Conservation (phyloP, 2,888 invertebrate species). For the Heliconius aoede region DNA sequence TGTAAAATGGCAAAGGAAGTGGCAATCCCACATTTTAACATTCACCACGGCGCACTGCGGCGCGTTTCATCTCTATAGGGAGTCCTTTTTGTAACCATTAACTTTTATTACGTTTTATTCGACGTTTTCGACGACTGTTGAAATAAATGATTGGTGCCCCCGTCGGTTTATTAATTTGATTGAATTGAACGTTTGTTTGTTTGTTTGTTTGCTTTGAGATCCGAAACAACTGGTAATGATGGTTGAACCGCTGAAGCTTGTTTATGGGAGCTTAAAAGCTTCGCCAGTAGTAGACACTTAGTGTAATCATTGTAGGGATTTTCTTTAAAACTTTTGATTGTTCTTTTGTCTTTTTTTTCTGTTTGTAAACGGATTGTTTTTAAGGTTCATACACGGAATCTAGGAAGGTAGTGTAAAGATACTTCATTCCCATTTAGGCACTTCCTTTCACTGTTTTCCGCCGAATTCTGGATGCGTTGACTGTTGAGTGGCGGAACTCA, state of each 20-base stretch:
- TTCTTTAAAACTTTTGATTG: background rate
- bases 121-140: conserved; percentile 63
- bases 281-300: conserved; percentile 7
- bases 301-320: background rate
- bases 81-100: conserved; percentile 63
- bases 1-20: conserved; percentile 62
- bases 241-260: conserved; percentile 11
- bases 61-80: conserved; percentile 76
- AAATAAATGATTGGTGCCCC: conserved; percentile 69
- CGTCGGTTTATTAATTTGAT: conserved; percentile 73
- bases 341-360: background rate
- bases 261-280: conserved; percentile 27
- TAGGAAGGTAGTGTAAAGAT: no score
- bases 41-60: conserved; percentile 58
- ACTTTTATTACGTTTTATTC: conserved; percentile 41
- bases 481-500: no score
- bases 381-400: no score
- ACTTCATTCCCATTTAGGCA: no score
- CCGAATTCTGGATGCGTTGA: no score
- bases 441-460: no score
- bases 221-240: conserved; percentile 50
- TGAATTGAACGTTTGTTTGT: conserved; percentile 54
- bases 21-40: conserved; percentile 71
- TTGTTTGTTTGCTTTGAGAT: conserved; percentile 59
- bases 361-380: background rate